phyloP scores from a whole-genome alignment of 2,888 invertebrate genomes.

The Melinopterus prodromus region DNA sequence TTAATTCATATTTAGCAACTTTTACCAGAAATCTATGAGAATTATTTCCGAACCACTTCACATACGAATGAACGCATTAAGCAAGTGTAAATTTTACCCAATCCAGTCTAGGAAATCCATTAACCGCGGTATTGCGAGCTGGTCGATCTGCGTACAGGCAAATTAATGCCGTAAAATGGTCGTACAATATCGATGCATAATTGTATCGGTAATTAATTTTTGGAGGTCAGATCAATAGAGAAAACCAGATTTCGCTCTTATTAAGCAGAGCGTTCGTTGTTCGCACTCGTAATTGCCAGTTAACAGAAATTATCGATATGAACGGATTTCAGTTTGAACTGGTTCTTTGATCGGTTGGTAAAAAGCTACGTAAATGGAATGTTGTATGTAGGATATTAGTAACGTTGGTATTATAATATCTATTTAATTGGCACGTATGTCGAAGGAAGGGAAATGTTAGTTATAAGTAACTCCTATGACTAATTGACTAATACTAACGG shows the following conservation, averaged over 20 bases:
- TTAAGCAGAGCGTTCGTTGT: not conserved
- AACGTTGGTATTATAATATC: not conserved
- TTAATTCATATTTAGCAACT: not conserved
- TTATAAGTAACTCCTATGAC: not conserved
- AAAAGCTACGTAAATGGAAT: not conserved
- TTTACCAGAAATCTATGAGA: not conserved
- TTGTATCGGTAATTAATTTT: not conserved
- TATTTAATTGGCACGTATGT: not conserved
- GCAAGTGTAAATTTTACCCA: not conserved
- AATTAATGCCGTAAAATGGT: not conserved
- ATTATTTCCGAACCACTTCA: not conserved
- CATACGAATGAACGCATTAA: not conserved
- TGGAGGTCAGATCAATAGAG: not conserved
- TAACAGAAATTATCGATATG: not conserved
- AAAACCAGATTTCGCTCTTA: slow-evolving; percentile 4
- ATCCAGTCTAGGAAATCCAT: not conserved
- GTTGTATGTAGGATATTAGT: not conserved
- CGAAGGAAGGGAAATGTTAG: not conserved
- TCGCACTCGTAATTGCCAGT: not conserved
- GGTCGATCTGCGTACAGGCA: not conserved
- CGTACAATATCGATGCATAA: not conserved
- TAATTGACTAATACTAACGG: no score
- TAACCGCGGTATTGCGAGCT: no score
- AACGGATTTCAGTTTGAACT: not conserved
- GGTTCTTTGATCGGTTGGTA: not conserved